A percentile compares a stretch with the other conserved stretches of the same genome.
Conservation (phyloP, 2,113 vertebrate genomes). For the Rhabdomys dilectus region DNA sequence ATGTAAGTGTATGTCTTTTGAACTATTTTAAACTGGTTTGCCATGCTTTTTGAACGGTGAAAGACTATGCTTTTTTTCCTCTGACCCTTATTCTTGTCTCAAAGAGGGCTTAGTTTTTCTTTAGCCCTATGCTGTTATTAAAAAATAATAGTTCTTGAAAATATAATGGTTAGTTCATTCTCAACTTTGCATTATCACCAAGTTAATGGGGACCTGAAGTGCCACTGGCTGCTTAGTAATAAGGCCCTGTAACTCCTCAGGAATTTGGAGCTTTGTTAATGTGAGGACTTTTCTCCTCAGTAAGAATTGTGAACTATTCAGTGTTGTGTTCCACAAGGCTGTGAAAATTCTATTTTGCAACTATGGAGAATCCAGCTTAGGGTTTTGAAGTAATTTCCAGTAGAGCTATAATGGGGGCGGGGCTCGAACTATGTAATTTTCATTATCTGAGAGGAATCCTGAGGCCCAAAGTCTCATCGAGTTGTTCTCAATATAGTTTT, state of each 20-base stretch:
- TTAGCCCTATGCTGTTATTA: not conserved
- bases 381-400: slow-evolving; percentile 54
- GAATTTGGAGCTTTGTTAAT: slow-evolving; percentile 57
- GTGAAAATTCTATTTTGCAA: slow-evolving; percentile 58
- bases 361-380: slow-evolving; percentile 31
- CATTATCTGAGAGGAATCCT: slow-evolving; percentile 64
- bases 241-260: not conserved
- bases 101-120: not conserved
- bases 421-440: slow-evolving; percentile 70
- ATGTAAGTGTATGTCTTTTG: not conserved
- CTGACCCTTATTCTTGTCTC: not conserved
- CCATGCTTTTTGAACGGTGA: slow-evolving; percentile 6
- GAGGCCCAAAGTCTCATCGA: slow-evolving; percentile 57
- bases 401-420: slow-evolving; percentile 13
- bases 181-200: slow-evolving; percentile 18
- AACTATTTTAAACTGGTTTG: not conserved
- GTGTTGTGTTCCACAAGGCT: not conserved
- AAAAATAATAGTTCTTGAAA: not conserved
- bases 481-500: not conserved
- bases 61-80: not conserved
- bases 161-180: not conserved
- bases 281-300: not conserved
- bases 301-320: slow-evolving; percentile 48
- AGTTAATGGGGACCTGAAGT: not conserved
- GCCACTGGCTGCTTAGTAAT: not conserved